A percentile compares a stretch with the other conserved stretches of the same genome.
These are phyloP conservation scores for Chaenogobius annularis DNA, from an alignment of 2,113 vertebrate species.

Conservation along the genomic window DNA sequence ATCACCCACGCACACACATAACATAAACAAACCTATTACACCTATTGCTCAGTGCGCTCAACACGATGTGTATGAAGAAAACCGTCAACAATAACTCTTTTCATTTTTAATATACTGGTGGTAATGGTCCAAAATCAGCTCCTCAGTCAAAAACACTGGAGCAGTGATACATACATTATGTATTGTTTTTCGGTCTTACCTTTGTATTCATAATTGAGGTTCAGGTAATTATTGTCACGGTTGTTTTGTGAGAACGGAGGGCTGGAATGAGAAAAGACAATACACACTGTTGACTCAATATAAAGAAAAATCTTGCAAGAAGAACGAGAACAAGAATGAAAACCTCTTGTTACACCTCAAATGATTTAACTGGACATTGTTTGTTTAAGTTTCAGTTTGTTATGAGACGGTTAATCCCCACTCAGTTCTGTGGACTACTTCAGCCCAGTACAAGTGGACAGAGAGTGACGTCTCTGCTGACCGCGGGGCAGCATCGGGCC, in stretches of 20 bases:
- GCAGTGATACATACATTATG: constrained; percentile 1
- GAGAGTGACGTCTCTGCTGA: constrained; percentile 70
- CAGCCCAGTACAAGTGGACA: constrained; percentile 17
- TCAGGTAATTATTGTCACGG: constrained; percentile 82
- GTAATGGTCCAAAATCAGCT: constrained; percentile 11
- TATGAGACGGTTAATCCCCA: neutral
- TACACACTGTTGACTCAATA: constrained; percentile 3
- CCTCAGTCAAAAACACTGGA: neutral
- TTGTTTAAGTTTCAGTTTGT: neutral
- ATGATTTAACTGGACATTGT: neutral
- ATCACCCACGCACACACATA: constrained; percentile 9
- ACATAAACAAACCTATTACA: constrained; percentile 21
- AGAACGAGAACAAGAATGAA: neutral
- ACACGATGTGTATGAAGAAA: neutral
- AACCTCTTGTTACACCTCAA: neutral
- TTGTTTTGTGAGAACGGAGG: constrained; percentile 80
- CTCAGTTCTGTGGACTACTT: constrained; percentile 13
- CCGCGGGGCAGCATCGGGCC: constrained; percentile 60
- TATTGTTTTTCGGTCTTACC: constrained; percentile 62
- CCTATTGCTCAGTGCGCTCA: neutral
- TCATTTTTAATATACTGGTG: neutral
- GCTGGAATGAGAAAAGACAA: constrained; percentile 64
- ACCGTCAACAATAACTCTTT: neutral
- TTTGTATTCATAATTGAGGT: constrained; percentile 81
- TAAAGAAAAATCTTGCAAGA: neutral